Evolutionary conservation across 2,797 vertebrate species (phyloP).

Genomic region (Uromys caudimaculatus): DNA sequence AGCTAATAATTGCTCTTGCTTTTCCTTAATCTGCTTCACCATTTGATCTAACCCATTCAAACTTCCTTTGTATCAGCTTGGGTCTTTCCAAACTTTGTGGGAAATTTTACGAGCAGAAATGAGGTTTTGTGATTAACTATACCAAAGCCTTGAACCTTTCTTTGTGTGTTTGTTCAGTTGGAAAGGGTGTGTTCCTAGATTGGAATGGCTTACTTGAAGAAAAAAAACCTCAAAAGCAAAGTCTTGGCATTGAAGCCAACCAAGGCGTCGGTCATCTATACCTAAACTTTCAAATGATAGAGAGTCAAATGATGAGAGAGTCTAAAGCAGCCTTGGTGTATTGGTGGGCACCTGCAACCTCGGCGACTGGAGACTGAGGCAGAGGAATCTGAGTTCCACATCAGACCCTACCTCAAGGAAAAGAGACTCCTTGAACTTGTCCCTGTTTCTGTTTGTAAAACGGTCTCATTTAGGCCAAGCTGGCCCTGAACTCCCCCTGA

Average conservation of each 20-base stretch:
- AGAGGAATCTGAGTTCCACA: background rate
- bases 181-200: slow-evolving; percentile 8
- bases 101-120: background rate
- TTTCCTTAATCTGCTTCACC: background rate
- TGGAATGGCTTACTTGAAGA: slow-evolving; percentile 12
- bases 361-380: background rate
- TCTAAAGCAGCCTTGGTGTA: background rate
- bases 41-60: background rate
- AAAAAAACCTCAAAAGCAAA: background rate
- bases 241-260: background rate
- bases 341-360: background rate
- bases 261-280: background rate
- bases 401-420: background rate
- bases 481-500: background rate
- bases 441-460: background rate
- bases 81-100: background rate
- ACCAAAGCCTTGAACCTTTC: background rate
- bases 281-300: background rate
- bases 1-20: background rate
- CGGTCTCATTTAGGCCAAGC: background rate
- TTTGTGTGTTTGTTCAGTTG: slow-evolving; percentile 55
- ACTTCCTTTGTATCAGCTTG: background rate
- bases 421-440: background rate
- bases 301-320: no score
- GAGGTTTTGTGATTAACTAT: background rate